Percentiles rank a stretch among this genome's conserved stretches.
Conservation (phyloP, 2,113 vertebrate genomes). For the Sus scrofa region DNA sequence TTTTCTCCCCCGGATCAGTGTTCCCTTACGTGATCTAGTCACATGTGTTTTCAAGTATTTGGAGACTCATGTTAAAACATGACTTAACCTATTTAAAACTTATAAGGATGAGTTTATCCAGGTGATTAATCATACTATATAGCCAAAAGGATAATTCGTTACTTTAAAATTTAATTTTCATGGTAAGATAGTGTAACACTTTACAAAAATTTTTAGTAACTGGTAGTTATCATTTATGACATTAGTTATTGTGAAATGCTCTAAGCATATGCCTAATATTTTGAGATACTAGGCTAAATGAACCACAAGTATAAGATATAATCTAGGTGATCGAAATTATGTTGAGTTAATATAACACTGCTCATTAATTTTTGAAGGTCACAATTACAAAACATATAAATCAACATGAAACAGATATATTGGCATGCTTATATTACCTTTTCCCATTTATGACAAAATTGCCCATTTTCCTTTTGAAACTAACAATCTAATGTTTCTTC, state of each 20-base stretch:
- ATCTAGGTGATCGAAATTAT: not conserved
- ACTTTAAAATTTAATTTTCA: not conserved
- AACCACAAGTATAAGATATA: not conserved
- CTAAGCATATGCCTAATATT: not conserved
- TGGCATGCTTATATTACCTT: not conserved
- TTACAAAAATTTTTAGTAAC: not conserved
- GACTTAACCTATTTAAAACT: not conserved
- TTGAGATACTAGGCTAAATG: not conserved
- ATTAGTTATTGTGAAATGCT: not conserved
- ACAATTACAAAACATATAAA: not conserved
- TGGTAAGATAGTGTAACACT: not conserved
- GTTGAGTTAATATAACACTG: not conserved
- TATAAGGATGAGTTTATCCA: not conserved
- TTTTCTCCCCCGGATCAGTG: not conserved
- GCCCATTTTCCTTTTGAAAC: slow-evolving; percentile 31
- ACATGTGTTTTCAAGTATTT: slow-evolving; percentile 1
- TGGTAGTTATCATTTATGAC: not conserved
- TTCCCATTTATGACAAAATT: not conserved
- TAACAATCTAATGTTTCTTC: not conserved
- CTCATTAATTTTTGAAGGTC: not conserved
- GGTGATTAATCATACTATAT: not conserved
- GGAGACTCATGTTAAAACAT: not conserved
- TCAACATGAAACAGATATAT: not conserved
- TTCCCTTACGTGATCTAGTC: not conserved
- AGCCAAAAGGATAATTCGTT: not conserved